These are phyloP conservation scores for Erpobdella octoculata DNA, from an alignment of 2,888 invertebrate genomes.

Conservation along the genomic window DNA sequence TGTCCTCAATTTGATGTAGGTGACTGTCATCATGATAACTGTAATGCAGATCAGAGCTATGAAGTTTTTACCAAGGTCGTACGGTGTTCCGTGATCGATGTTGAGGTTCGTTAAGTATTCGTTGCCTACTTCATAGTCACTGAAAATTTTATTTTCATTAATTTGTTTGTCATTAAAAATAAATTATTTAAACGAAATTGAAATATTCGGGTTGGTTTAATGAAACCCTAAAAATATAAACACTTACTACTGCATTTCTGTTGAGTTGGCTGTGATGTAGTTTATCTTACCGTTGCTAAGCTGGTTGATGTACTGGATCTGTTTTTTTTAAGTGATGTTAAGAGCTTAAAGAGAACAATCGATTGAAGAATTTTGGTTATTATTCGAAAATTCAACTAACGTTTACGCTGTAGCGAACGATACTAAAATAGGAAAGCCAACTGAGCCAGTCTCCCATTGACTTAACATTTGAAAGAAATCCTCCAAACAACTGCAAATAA, in stretches of 20 bases:
- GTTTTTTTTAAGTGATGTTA: too few relatives aligned
- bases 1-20: conserved; percentile 45
- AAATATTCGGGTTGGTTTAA: too few relatives aligned
- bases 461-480: conserved; percentile 47
- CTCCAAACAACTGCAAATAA: conserved; percentile 44
- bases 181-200: too few relatives aligned
- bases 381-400: conserved; percentile 23
- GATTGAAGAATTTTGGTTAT: neutral
- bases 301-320: neutral
- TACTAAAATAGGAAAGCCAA: conserved; percentile 49
- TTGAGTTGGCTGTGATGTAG: too few relatives aligned
- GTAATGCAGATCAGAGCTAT: conserved; percentile 43
- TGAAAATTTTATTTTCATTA: conserved; percentile 3
- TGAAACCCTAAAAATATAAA: too few relatives aligned
- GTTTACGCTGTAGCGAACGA: conserved; percentile 46
- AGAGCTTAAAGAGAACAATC: neutral
- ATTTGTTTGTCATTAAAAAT: neutral
- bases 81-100: conserved; percentile 41
- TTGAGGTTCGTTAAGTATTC: conserved; percentile 42
- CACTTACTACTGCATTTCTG: neutral
- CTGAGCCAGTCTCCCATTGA: conserved; percentile 45
- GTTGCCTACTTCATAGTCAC: conserved; percentile 38
- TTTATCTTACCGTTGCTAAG: neutral
- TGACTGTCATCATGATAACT: conserved; percentile 41
- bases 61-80: conserved; percentile 47